Evolutionary conservation across 30 jellyfish, hydroid and myxozoan species (phyloP).

Genomic region (Hydractinia symbiolongicarpus): DNA sequence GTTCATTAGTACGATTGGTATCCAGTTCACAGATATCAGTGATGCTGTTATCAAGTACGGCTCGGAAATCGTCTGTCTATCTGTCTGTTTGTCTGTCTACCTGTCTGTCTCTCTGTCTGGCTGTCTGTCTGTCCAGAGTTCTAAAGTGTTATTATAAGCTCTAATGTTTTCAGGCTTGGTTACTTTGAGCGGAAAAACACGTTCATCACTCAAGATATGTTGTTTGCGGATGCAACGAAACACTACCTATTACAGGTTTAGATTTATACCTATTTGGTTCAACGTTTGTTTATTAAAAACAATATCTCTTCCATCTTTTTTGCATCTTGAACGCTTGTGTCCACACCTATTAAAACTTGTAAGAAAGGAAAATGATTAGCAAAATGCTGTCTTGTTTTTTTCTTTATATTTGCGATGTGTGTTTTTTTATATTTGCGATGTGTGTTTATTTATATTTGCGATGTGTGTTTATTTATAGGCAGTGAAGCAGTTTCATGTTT

Average conservation of each 20-base stretch:
- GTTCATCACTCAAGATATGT: constrained; percentile 25
- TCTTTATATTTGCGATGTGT: neutral
- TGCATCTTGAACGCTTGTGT: neutral
- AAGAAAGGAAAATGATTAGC: neutral
- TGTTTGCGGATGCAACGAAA: constrained; percentile 40
- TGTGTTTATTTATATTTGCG: no score
- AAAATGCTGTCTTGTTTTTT: neutral
- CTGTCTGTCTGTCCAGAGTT: neutral
- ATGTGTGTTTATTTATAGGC: constrained; percentile 30
- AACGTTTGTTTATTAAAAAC: neutral
- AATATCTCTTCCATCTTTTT: neutral
- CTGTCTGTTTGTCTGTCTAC: no score
- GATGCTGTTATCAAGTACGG: constrained; percentile 55
- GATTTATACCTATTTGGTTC: neutral
- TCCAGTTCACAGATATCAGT: constrained; percentile 54
- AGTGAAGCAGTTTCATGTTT: constrained; percentile 48
- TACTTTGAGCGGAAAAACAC: constrained; percentile 34
- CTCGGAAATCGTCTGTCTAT: neutral
- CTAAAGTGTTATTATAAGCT: neutral
- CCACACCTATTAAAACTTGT: no score
- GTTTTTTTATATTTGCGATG: neutral
- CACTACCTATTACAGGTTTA: constrained; percentile 46
- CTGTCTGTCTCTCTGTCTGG: no score
- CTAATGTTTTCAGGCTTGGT: constrained; percentile 29
- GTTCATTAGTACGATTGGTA: constrained; percentile 52